Conservation (phyloP, 2,113 vertebrate species). For the Crotalus viridis region DNA sequence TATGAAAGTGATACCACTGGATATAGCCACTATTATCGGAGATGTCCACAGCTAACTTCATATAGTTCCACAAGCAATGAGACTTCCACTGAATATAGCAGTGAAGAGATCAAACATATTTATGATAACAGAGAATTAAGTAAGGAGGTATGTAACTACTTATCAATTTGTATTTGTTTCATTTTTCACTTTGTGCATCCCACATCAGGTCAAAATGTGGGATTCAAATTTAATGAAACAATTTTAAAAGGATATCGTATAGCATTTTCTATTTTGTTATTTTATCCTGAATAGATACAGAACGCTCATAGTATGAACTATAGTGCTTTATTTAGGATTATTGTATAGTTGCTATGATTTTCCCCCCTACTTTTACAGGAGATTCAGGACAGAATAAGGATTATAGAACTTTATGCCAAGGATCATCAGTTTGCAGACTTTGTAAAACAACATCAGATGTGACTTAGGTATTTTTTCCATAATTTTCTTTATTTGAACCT, state of each 20-base stretch:
- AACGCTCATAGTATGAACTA: not conserved
- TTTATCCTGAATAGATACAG: not conserved
- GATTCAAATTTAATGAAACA: not conserved
- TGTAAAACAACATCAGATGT: constrained; percentile 89
- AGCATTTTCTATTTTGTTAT: not conserved
- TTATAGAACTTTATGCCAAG: constrained; percentile 90
- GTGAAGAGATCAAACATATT: constrained; percentile 91
- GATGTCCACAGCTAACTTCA: constrained; percentile 76
- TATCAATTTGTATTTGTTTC: not conserved
- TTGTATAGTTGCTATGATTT: not conserved
- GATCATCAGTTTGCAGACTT: constrained; percentile 94
- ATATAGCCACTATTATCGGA: constrained; percentile 80
- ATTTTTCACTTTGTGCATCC: not conserved
- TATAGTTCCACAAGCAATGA: constrained; percentile 82
- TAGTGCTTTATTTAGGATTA: constrained; percentile 8
- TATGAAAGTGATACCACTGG: constrained; percentile 84
- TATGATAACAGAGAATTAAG: constrained; percentile 92
- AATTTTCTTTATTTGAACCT: not conserved
- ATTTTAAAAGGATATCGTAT: not conserved
- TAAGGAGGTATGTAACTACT: constrained; percentile 78
- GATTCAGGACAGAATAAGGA: constrained; percentile 94
- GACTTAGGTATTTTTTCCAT: constrained; percentile 60
- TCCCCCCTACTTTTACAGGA: constrained; percentile 75
- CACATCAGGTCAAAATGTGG: not conserved
- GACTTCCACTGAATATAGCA: constrained; percentile 88